Base-by-base conservation (phyloP, 2,888 invertebrate species). In the Ellobium chinense region DNA sequence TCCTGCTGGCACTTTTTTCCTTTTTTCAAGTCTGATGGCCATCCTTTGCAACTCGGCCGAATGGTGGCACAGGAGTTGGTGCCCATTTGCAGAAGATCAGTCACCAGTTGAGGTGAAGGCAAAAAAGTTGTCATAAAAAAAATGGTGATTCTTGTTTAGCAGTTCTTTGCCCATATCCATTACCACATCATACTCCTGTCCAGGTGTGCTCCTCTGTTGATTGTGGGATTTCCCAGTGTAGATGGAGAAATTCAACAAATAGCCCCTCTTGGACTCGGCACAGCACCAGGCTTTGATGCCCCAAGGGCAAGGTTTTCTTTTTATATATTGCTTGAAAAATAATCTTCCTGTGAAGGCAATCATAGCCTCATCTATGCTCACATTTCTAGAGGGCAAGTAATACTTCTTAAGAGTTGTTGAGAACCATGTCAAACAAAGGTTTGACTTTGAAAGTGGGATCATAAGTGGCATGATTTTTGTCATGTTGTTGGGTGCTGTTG, bases 1-100 rank as follows among this genome's bases (percentile, higher is more conserved):
- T n/a, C n/a, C n/a, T n/a, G n/a, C n/a, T n/a, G n/a, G n/a, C n/a
- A n/a, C n/a, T n/a, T n/a, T n/a, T n/a, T n/a, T n/a, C n/a, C n/a
- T n/a, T n/a, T n/a, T n/a, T n/a, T n/a, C n/a, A n/a, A n/a, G n/a
- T 75, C 75, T 37, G 70, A 75, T 14, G 80, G 78, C 62, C 74
- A 82, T 0, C 62, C 74, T 58, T 83, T 77, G 9, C 69, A 3
- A 62, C 77, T 83, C 0, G 56, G 36, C 3, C 73, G 18, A 3
- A 73, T 37, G 34, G 77, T 83, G 4, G 76, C 79, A 69, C n/a
- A n/a, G n/a, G n/a, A n/a, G n/a, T n/a, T n/a, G n/a, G n/a, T n/a
- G n/a, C n/a, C n/a, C n/a, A n/a, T n/a, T n/a, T n/a, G n/a, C n/a
- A n/a, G n/a, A n/a, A n/a, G n/a, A n/a, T n/a, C n/a, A n/a, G n/a